Base-by-base conservation (phyloP, 2,797 vertebrate species). In the Stomatorhinus walkeri region DNA sequence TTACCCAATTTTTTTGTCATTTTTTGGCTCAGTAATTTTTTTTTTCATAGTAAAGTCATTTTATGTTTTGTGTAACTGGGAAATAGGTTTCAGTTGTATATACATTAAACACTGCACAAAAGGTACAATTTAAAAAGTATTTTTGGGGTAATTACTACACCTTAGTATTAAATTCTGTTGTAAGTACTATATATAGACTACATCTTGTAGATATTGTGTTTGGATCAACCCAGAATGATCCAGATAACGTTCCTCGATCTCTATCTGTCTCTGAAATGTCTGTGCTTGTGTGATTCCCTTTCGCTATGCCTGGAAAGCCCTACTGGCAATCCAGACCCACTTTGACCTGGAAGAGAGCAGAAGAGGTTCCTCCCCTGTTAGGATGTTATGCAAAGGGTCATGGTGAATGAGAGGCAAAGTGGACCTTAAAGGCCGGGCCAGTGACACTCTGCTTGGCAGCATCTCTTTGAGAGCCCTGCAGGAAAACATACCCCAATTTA, bases 291-390 rank as follows among this genome's bases (percentile, higher is more conserved):
- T 59, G 40, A 79, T 56, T 84, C 43, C 85, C 90, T 92, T 87
- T 85, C 46, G 83, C 85, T 89, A 79, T 61, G 85, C 40, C 87
- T 46, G 59, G 76, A 40, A 68, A 89, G 88, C 87, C 88, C n/a
- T 52, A 28, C 16, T 90, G 88, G 32, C 88, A 88, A 84, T 85
- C 89, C 87, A 87, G 88, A 87, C 14, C 46, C 89, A 90, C 90
- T 90, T 89, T 90, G 72, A 83, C 89, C 54, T 85, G 79, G 54
- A 85, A 84, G 24, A 86, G 9, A 72, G n/a, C 32, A 90, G 52
- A 88, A 32, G 88, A 83, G 88, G 90, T 48, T 83, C 61, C 90
- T 89, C 16, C 24, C 68, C 89, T 88, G 85, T 89, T 88, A 87
- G 89, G 88, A 89, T 22, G 72, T 24, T 40, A 52, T 88, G 89